Evolutionary conservation across 2,797 vertebrate genomes (phyloP), one percentile per base, ranked within the genome.

Genomic region (Crenuchus spilurus): DNA sequence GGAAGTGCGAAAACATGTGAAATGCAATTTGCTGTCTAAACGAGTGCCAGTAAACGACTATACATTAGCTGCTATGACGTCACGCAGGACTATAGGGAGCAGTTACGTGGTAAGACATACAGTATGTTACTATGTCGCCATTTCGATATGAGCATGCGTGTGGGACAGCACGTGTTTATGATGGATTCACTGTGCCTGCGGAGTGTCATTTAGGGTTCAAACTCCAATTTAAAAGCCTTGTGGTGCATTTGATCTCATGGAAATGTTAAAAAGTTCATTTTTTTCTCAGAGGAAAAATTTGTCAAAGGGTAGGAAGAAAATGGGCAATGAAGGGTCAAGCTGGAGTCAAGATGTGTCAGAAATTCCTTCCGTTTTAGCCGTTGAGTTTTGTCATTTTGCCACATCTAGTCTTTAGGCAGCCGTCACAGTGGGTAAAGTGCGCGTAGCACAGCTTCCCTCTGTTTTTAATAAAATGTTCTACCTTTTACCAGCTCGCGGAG

Each of bases 141-240:
- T 28, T 22, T 61, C 28, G 70, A 49, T 76, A 57, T 26, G 70
- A 57, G 64, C 22, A 41, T 42, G 35, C 20, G 33, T 65, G 66
- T 24, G 51, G 55, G 46, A 68, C 31, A 51, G 31, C 70, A 63
- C 87, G 90, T 91, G 89, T 90, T 90, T 91, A 88, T 86, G 84
- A 84, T 87, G 85, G 84, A 88, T 89, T 87, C 90, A 88, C 87
- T 87, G 88, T 87, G 91, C 88, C 83, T 86, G 83, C 87, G 33
- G 52, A 84, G 89, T 86, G 87, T 84, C 84, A 85, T 84, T 79
- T 83, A 86, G 86, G 87, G 88, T 87, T 90, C 84, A 90, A 84
- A 85, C 85, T 68, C 11, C 30, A 80, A 82, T 83, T 84, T 83
- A 87, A 83, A 11, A 6, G 69, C 42, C 49, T 16, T 55, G 57